Evolutionary conservation across 2,113 vertebrate genomes (phyloP).

Genomic region (Equus przewalskii): DNA sequence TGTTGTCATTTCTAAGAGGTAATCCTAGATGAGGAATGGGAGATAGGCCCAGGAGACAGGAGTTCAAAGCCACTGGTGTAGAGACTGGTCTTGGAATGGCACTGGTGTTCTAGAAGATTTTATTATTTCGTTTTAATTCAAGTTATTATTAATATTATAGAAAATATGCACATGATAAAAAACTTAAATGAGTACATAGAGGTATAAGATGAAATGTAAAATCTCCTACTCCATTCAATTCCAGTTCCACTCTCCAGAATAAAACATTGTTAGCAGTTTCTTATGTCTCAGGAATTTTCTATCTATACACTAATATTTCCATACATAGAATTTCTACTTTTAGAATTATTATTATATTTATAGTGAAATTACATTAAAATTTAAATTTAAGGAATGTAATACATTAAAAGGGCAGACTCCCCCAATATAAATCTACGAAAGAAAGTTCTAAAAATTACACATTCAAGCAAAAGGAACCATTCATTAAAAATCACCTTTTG

Average conservation of each 20-base stretch:
- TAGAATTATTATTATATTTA: constrained; percentile 14
- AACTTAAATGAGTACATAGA: neutral
- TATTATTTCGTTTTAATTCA: constrained; percentile 21
- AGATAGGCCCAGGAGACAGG: neutral
- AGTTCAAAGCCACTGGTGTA: neutral
- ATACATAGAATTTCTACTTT: constrained; percentile 4
- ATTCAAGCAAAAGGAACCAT: neutral
- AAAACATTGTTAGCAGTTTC: neutral
- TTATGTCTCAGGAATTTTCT: neutral
- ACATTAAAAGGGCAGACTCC: neutral
- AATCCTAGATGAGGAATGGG: neutral
- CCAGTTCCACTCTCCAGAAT: neutral
- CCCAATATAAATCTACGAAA: neutral
- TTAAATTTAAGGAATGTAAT: neutral
- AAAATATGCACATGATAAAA: neutral
- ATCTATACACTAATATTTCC: neutral
- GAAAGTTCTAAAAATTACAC: constrained; percentile 21
- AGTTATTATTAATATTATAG: neutral
- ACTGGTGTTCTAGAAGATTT: neutral
- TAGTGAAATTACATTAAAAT: constrained; percentile 47
- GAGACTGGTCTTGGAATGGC: neutral
- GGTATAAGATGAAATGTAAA: constrained; percentile 7
- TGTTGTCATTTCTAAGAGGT: neutral
- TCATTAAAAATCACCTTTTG: constrained; percentile 33
- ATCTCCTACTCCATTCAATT: neutral